phyloP scores from a whole-genome alignment of 2,113 vertebrate species.

The Callipepla californica region DNA sequence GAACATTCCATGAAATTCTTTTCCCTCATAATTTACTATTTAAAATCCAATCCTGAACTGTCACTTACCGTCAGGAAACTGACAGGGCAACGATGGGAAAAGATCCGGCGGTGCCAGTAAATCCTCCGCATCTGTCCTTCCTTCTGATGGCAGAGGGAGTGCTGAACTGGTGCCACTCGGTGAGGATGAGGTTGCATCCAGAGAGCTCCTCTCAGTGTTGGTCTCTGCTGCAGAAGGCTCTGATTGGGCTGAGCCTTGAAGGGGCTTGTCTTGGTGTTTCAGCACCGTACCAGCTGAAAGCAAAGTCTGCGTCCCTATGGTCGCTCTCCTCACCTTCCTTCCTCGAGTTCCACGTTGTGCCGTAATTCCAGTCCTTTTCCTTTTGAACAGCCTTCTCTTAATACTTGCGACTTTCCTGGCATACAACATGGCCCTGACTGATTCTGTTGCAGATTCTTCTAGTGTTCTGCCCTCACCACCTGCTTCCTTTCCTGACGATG shows the following conservation, averaged over 20 bases:
- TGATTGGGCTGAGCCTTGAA: neutral
- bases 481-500: neutral
- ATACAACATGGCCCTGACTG: conserved; percentile 75
- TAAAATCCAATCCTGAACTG: neutral
- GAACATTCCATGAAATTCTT: neutral
- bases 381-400: conserved; percentile 73
- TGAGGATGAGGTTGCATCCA: neutral
- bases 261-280: conserved; percentile 31
- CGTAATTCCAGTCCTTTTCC: conserved; percentile 23
- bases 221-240: neutral
- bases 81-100: neutral
- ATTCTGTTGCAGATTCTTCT: conserved; percentile 25
- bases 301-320: conserved; percentile 70
- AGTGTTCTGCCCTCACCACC: conserved; percentile 21
- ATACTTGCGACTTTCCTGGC: conserved; percentile 71
- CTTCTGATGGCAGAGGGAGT: neutral
- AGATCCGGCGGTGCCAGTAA: neutral
- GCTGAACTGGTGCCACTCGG: neutral
- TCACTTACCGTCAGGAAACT: conserved; percentile 70
- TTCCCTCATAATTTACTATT: neutral
- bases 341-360: neutral
- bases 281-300: conserved; percentile 64
- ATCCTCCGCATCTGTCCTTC: neutral
- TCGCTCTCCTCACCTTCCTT: conserved; percentile 52
- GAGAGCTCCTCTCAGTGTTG: neutral